Evolutionary conservation across 2,797 vertebrate species (phyloP).

Genomic region (Siniperca obscura): DNA sequence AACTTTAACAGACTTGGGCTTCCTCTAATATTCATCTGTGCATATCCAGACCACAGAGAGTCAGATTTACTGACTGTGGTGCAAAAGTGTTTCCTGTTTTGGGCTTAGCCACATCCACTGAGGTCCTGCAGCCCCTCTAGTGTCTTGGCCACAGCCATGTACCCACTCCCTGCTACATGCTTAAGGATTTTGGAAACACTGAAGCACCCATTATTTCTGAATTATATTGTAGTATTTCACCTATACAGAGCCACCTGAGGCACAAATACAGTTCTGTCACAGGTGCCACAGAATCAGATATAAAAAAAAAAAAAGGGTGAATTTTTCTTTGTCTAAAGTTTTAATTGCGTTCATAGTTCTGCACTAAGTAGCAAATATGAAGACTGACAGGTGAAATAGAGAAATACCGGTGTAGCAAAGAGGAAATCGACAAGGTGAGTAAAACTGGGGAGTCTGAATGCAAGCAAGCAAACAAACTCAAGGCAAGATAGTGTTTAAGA

Average conservation of each 20-base stretch:
- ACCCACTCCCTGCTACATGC: conserved; percentile 33
- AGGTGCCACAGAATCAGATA: conserved; percentile 1
- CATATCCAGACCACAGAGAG: conserved; percentile 78
- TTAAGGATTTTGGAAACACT: conserved; percentile 22
- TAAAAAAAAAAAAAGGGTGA: not conserved
- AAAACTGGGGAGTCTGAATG: not conserved
- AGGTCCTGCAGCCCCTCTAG: conserved; percentile 58
- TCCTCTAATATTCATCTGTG: conserved; percentile 80
- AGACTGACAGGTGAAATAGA: not conserved
- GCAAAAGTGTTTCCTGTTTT: conserved; percentile 83
- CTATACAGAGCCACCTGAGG: not conserved
- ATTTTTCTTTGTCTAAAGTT: not conserved
- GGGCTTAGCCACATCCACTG: conserved; percentile 82
- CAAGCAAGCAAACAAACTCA: not conserved
- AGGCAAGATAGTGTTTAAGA: not conserved
- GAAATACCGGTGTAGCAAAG: not conserved
- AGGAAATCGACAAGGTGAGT: not conserved
- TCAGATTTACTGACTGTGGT: conserved; percentile 81
- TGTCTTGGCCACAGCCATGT: conserved; percentile 54
- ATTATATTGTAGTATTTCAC: conserved; percentile 5
- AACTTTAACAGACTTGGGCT: conserved; percentile 81
- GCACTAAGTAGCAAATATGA: not conserved
- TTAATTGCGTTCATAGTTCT: no score
- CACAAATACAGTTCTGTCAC: not conserved
- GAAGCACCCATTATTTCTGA: conserved; percentile 2